These are phyloP conservation scores for Oncorhynchus tshawytscha DNA, from an alignment of 2,113 vertebrate genomes.

Conservation along the genomic window DNA sequence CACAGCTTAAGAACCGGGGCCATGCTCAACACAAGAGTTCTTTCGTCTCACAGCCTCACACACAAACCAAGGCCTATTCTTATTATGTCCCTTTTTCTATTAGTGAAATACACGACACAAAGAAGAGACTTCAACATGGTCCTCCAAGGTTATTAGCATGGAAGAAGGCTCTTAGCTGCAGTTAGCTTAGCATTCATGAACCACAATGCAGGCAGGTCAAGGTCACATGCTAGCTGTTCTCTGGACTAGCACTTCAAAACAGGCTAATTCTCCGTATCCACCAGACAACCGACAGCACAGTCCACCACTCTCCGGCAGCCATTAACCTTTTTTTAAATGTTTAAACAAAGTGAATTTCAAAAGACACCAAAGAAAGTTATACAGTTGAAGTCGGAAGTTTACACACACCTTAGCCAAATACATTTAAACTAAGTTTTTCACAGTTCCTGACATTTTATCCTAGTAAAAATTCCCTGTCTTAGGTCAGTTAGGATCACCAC, in stretches of 20 bases:
- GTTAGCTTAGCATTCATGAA: not conserved
- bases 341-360: too few species aligned
- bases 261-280: constrained; percentile 47
- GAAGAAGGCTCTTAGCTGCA: not conserved
- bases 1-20: not conserved
- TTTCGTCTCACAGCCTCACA: too few species aligned
- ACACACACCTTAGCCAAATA: too few species aligned
- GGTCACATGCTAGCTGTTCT: constrained; percentile 25
- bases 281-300: constrained; percentile 52
- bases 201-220: not conserved
- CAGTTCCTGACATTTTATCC: too few species aligned
- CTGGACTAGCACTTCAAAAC: constrained; percentile 64
- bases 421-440: too few species aligned
- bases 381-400: too few species aligned
- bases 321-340: too few species aligned
- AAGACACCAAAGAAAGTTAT: too few species aligned
- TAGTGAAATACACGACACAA: not conserved
- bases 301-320: constrained; percentile 4
- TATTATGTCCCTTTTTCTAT: not conserved
- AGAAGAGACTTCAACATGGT: not conserved
- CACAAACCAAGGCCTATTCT: not conserved
- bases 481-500: too few species aligned
- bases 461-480: too few species aligned
- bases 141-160: not conserved
- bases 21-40: not conserved